Conservation (phyloP, 2,888 invertebrate genomes). For the Neuroscelio doddi region DNA sequence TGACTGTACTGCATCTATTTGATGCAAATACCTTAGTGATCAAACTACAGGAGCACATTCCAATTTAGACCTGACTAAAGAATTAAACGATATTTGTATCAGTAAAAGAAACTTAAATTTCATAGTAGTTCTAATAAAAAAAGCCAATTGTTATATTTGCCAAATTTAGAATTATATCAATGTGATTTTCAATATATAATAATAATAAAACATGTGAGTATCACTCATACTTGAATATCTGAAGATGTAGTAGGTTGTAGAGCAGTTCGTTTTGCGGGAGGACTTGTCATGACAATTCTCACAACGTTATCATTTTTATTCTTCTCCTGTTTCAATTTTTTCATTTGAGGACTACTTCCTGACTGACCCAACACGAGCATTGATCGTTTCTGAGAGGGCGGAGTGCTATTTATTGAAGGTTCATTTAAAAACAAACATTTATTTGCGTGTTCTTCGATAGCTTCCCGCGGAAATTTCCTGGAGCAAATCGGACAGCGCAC, state of each 20-base stretch:
- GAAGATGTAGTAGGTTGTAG: neutral
- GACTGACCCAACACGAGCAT: neutral
- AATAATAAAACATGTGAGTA: too few relatives aligned
- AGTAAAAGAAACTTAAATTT: too few relatives aligned
- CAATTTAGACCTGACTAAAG: too few relatives aligned
- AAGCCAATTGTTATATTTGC: too few relatives aligned
- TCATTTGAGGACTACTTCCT: constrained; percentile 30
- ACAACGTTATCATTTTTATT: constrained; percentile 23
- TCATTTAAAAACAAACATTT: constrained; percentile 81
- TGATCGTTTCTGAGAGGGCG: constrained; percentile 30
- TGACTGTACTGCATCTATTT: too few relatives aligned
- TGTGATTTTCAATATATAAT: too few relatives aligned
- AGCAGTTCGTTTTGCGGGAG: neutral
- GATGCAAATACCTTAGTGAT: too few relatives aligned
- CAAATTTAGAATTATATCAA: too few relatives aligned
- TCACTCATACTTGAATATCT: neutral
- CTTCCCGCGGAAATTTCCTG: constrained; percentile 73
- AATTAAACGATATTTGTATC: too few relatives aligned
- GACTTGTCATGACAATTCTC: neutral
- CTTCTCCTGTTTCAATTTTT: constrained; percentile 26
- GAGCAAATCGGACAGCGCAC: constrained; percentile 79
- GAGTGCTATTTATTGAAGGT: constrained; percentile 42
- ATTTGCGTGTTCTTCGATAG: constrained; percentile 80
- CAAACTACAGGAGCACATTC: too few relatives aligned
- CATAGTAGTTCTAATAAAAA: too few relatives aligned